Percentiles rank a stretch among this genome's conserved stretches.
Evolutionary conservation across 2,113 vertebrate species (phyloP).

Genomic region (Amia ocellicauda): DNA sequence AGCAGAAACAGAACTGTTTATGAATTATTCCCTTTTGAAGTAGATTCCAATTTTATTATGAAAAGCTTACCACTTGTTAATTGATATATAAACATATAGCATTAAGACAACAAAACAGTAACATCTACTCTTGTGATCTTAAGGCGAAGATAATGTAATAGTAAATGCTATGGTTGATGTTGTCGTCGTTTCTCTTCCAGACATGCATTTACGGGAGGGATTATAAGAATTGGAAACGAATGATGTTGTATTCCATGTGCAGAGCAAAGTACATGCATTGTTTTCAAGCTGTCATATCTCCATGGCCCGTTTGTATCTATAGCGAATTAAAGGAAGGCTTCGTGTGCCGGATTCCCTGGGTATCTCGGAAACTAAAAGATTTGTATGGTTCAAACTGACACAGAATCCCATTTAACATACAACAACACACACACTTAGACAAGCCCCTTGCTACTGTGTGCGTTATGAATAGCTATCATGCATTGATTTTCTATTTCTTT

Average conservation of each 20-base stretch:
- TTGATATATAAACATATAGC: conserved; percentile 1
- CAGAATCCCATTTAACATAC: not conserved
- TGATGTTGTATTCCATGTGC: no score
- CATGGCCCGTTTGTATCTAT: no score
- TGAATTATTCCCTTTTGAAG: conserved; percentile 57
- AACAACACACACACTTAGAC: not conserved
- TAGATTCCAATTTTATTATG: conserved; percentile 24
- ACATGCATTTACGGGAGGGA: no score
- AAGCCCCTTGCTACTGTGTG: not conserved
- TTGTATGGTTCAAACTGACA: no score
- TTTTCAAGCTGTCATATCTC: no score
- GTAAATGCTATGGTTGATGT: no score
- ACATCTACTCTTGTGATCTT: no score
- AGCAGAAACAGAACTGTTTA: conserved; percentile 24
- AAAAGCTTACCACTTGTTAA: conserved; percentile 16
- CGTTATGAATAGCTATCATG: not conserved
- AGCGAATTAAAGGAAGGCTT: no score
- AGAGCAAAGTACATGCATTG: no score
- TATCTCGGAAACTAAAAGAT: not conserved
- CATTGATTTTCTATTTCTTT: conserved; percentile 26
- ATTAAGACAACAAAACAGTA: not conserved
- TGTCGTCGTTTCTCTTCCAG: no score
- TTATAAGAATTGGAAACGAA: no score
- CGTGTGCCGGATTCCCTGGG: not conserved
- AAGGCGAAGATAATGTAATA: no score